These are phyloP conservation scores for Regulus satrapa DNA, from an alignment of 2,113 vertebrate genomes.

Conservation along the genomic window DNA sequence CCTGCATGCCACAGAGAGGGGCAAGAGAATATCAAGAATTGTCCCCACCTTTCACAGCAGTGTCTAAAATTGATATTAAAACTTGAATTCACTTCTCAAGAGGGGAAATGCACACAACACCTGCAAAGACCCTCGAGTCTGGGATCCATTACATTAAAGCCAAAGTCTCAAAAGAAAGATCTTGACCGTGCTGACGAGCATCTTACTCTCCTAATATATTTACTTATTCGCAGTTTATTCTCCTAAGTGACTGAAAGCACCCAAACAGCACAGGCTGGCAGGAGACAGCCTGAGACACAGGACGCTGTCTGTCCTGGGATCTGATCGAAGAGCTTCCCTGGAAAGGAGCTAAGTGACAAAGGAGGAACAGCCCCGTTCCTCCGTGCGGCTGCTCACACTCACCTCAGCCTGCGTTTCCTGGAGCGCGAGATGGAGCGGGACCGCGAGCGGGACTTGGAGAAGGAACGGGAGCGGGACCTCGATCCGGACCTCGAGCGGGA, in stretches of 20 bases:
- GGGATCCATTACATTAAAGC: not conserved
- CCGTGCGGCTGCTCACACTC: not conserved
- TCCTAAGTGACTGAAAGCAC: not conserved
- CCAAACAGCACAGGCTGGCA: not conserved
- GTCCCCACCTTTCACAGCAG: not conserved
- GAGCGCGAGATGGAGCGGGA: conserved; percentile 90
- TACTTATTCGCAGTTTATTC: not conserved
- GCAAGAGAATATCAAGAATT: not conserved
- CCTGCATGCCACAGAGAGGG: not conserved
- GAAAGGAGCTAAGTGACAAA: not conserved
- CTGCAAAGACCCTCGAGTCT: not conserved
- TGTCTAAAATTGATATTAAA: not conserved
- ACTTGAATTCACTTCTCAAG: not conserved
- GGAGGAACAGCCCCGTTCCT: not conserved
- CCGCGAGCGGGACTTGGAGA: conserved; percentile 85
- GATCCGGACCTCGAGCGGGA: conserved; percentile 87
- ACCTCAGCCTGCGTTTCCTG: conserved; percentile 91
- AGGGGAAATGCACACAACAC: accelerated
- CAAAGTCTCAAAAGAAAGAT: not conserved
- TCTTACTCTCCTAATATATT: not conserved
- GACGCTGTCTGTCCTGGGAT: not conserved
- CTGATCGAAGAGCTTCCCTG: not conserved
- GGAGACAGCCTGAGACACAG: not conserved
- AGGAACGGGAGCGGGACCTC: conserved; percentile 86
- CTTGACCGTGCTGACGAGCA: not conserved